A percentile compares a stretch with the other conserved stretches of the same genome.
phyloP scores from a whole-genome alignment of 2,888 invertebrate species.

The Proisotoma minuta region DNA sequence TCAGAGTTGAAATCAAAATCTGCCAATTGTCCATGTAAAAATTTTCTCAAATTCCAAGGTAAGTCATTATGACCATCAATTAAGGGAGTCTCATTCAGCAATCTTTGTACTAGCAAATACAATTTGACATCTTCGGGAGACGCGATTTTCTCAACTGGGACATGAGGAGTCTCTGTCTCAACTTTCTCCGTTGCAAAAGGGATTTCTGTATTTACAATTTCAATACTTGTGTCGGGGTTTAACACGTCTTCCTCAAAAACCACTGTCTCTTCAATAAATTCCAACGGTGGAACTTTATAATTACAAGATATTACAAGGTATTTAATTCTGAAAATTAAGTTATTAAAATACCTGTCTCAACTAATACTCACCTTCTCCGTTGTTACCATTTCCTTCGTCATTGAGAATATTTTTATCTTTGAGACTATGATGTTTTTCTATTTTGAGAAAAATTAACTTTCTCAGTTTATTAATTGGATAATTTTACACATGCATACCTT shows the following conservation, averaged over 20 bases:
- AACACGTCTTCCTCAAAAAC: not conserved
- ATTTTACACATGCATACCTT: no score
- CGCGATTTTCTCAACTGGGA: not conserved
- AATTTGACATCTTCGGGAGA: slow-evolving; percentile 39
- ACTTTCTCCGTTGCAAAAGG: not conserved
- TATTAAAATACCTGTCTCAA: no score
- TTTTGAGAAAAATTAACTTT: no score
- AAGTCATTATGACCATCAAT: slow-evolving; percentile 50
- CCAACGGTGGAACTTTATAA: not conserved
- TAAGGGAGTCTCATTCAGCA: slow-evolving; percentile 40
- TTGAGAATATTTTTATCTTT: no score
- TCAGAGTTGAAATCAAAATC: slow-evolving; percentile 48
- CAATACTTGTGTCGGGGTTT: not conserved
- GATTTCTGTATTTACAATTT: not conserved
- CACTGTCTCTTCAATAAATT: not conserved
- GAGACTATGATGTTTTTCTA: no score
- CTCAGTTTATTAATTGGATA: no score
- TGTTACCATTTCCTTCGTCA: no score
- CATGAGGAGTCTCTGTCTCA: not conserved
- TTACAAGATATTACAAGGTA: no score
- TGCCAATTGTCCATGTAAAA: slow-evolving; percentile 49
- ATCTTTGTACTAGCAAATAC: slow-evolving; percentile 33
- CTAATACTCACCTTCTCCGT: no score
- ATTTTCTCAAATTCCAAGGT: slow-evolving; percentile 50
- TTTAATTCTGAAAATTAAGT: no score